Evolutionary conservation across 2,113 vertebrate species (phyloP), one percentile per base, ranked within the genome.

Genomic region (Atlantisia rogersi): DNA sequence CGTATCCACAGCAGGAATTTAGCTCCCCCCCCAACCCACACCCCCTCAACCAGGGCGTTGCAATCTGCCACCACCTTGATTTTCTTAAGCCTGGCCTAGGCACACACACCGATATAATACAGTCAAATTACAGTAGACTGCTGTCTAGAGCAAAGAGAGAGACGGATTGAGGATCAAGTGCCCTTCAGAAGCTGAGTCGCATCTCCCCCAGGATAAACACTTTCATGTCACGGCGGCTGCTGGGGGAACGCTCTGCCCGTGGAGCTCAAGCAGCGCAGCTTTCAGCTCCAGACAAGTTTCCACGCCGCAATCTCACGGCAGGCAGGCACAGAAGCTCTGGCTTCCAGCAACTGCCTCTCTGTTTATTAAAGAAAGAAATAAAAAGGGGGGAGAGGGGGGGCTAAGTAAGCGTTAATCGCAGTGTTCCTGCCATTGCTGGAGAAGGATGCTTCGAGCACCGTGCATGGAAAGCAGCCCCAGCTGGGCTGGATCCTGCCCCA

Each of bases 161-260:
- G 93, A 86, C 0, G 14, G 60, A 77, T 46, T 53, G 60, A 84
- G 83, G 69, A 92, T 67, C 52, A 59, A 96, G 92, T 76, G 86
- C 88, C 82, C 94, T 92, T 93, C 91, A 95, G 86, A 92, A 88
- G 88, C 86, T 39, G 75, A 17, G 7, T 90, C 79, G 93, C 82
- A 18, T 95, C 94, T 95, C 82, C 86, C 88, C 91, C 79, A 90
- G 91, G 93, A 95, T 76, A 90, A 96, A 94, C 93, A 94, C 79
- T 90, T 90, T 24, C 82, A 82, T 37, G 56, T 92, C 85, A 78
- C 9, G 4, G 92, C 14, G 82, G 91, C 78, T 87, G 82, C 92
- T 63, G 77, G 78, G 74, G 40, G 85, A 26, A 68, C 5, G 29
- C 83, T 71, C 16, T 82, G 86, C 80, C 80, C 4, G 58, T 5